phyloP scores from a whole-genome alignment of 2,888 invertebrate genomes.

The Empis stercorea region DNA sequence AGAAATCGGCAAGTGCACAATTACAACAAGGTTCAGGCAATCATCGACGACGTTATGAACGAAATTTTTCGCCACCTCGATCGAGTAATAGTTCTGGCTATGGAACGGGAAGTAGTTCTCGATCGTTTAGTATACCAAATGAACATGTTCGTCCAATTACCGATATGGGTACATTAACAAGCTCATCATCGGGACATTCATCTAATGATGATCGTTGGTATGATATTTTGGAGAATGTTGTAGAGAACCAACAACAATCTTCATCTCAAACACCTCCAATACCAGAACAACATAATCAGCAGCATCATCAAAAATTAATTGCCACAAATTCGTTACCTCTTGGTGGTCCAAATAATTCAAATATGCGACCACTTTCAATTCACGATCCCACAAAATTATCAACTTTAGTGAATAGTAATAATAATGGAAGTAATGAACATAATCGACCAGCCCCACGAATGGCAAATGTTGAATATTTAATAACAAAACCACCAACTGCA shows the following conservation, averaged over 20 bases:
- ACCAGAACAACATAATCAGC: conserved; percentile 25
- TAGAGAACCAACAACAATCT: conserved; percentile 28
- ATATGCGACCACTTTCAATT: conserved; percentile 14
- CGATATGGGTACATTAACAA: conserved; percentile 43
- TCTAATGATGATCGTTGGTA: conserved; percentile 52
- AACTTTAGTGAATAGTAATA: conserved; percentile 12
- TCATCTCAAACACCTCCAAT: conserved; percentile 16
- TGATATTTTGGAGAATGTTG: conserved; percentile 39
- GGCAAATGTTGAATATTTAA: conserved; percentile 39
- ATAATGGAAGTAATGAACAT: conserved; percentile 18
- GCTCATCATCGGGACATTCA: conserved; percentile 50
- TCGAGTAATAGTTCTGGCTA: conserved; percentile 75
- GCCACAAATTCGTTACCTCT: conserved; percentile 31
- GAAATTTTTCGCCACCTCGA: conserved; percentile 63
- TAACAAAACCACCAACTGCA: conserved; percentile 29
- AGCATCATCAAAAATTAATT: conserved; percentile 29
- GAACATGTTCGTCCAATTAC: conserved; percentile 13
- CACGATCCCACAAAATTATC: conserved; percentile 16
- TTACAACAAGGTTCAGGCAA: conserved; percentile 34
- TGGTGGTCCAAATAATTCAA: conserved; percentile 13
- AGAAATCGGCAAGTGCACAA: conserved; percentile 26
- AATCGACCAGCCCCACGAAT: conserved; percentile 35
- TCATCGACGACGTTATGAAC: conserved; percentile 56
- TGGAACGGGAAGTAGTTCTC: conserved; percentile 53
- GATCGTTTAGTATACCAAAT: conserved; percentile 31